Evolutionary conservation across 2,888 invertebrate genomes (phyloP).

Genomic region (Watsonalla binaria): DNA sequence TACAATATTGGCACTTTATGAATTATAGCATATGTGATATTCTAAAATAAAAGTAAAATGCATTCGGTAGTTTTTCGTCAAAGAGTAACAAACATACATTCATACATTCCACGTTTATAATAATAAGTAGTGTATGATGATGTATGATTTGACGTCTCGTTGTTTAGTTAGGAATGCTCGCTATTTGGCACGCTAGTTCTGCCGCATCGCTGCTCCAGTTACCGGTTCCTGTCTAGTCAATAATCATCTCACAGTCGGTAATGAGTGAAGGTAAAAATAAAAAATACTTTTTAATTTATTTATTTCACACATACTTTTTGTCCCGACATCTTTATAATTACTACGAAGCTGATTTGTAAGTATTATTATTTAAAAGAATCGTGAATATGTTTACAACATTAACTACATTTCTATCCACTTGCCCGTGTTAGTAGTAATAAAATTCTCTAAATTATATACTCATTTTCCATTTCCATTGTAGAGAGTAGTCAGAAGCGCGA

Average conservation of each 20-base stretch:
- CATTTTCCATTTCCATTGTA: constrained; percentile 17
- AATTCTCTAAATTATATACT: neutral
- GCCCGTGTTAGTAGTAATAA: neutral
- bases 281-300: neutral
- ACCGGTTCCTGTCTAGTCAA: constrained; percentile 5
- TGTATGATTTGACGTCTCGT: constrained; percentile 23
- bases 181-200: constrained; percentile 18
- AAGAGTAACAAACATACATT: too few relatives aligned
- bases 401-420: too few relatives aligned
- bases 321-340: too few relatives aligned
- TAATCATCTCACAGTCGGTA: neutral
- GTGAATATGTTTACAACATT: too few relatives aligned
- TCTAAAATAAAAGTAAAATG: too few relatives aligned
- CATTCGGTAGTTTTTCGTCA: too few relatives aligned
- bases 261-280: neutral
- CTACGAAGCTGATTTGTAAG: too few relatives aligned
- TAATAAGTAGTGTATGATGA: neutral
- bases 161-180: constrained; percentile 20
- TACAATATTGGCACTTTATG: too few relatives aligned
- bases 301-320: neutral
- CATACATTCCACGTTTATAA: too few relatives aligned
- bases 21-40: too few relatives aligned
- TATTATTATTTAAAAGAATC: too few relatives aligned
- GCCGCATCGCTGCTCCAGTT: constrained; percentile 23
- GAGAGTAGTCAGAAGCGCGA: constrained; percentile 41